Evolutionary conservation across 2,113 vertebrate species (phyloP).

Genomic region (Microtus oregoni): DNA sequence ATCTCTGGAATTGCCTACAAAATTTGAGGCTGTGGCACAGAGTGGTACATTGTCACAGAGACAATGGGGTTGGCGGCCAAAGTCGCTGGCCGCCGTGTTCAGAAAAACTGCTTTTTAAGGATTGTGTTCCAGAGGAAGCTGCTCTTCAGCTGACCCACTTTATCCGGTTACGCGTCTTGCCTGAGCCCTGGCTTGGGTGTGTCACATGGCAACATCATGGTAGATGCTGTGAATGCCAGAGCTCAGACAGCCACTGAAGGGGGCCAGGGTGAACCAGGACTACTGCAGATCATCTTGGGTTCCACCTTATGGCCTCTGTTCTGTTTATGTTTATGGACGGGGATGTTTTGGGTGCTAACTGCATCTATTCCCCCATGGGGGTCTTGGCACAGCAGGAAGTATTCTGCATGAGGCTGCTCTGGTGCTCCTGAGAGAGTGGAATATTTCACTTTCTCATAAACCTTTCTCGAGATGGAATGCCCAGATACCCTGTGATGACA

Average conservation of each 20-base stretch:
- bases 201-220: not conserved
- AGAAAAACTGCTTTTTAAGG: not conserved
- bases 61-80: not conserved
- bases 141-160: not conserved
- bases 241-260: not conserved
- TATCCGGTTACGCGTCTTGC: not conserved
- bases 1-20: not conserved
- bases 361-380: too few relatives aligned
- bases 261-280: not conserved
- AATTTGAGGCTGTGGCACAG: not conserved
- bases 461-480: conserved; percentile 76
- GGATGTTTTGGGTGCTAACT: not conserved
- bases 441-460: conserved; percentile 71
- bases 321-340: not conserved
- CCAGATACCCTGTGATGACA: conserved; percentile 70
- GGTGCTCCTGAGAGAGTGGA: not conserved
- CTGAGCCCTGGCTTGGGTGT: not conserved
- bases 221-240: too few relatives aligned
- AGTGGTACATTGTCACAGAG: too few relatives aligned
- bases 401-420: not conserved
- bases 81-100: fast-evolving
- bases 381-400: not conserved
- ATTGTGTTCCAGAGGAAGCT: not conserved
- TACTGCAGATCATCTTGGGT: not conserved
- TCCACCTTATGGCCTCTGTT: not conserved